Evolutionary conservation across 2,888 invertebrate genomes (phyloP), one percentile per base, ranked within the genome.

Genomic region (Adelphocoris suturalis): DNA sequence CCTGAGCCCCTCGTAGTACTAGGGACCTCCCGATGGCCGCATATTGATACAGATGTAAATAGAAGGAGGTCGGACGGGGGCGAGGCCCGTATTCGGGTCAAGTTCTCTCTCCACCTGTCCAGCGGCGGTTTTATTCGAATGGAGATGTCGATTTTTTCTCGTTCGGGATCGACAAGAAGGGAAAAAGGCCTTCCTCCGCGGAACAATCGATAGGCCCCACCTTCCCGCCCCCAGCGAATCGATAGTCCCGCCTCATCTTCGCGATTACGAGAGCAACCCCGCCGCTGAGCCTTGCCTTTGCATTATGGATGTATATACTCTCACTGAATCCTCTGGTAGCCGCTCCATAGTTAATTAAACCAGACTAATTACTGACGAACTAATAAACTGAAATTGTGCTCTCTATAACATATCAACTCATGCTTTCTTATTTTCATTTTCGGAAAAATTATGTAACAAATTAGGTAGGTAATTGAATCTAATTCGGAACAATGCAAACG

Each of bases 11-110:
- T 68, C 68, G 68, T 68, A 68, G 68, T 68, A 68, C 68, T 68
- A 68, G 68, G 68, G 68, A 68, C 68, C 68, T 68, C 23, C 68
- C 68, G 27, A 68, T 68, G 68, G 68, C 68, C 68, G 68, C 68
- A 68, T 68, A 68, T 68, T 68, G 68, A 68, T 68, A 68, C 68
- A 68, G 68, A 68, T 68, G 68, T 68, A 68, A 68, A 68, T 68
- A 68, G 68, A 68, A 23, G 68, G 23, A 68, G 68, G 68, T 68
- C 68, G 68, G 68, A 23, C 37, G 68, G 68, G 68, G 68, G 68
- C 27, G 68, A 68, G 68, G 68, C 23, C 23, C 27, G 68, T 68
- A 68, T 68, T 68, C 11, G 23, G 68, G 68, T 68, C 68, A 68
- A 68, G 68, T 68, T 68, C 68, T 68, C 19, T 23, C 68, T 68